Evolutionary conservation across 2,797 vertebrate species (phyloP), one percentile per base, ranked within the genome.

Genomic region (Neopelma chrysocephalum): DNA sequence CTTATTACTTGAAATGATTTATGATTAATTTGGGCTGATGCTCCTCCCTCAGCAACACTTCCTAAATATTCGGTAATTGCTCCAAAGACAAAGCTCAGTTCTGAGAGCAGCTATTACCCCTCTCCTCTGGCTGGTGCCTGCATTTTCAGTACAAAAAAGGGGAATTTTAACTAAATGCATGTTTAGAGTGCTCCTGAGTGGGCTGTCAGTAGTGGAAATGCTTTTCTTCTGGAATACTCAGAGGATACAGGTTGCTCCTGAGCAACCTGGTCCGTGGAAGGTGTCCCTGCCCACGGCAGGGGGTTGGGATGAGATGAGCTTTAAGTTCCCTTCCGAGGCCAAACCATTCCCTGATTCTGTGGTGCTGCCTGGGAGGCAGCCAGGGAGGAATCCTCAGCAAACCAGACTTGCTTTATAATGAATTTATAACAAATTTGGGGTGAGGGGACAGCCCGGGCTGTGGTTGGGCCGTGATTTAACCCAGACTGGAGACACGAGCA

Each of bases 31-130:
- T 54, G 15, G 66, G 66, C 40, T 26, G 58, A 31, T 58, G 65
- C 6, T 76, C 48, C 29, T 88, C 60, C 69, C 68, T 19, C 66
- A 51, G 75, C 38, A 42, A 5, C 57, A 10, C 27, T 62, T 66
- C 9, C 56, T 40, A 50, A 45, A 36, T 48, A 7, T 69, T 23
- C 17, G 9, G 3, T 31, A 23, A 57, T 1, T 2, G 4, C 25
- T 48, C 40, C 0, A 0, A n/a, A 45, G 26, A 40, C 23, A 43
- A 62, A n/a, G 15, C 43, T 36, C 0, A 0, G 36, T 9, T 62
- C 38, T 3, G 8, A 6, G 19, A 21, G 22, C 11, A 8, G 17
- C 62, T 6, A 12, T 15, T 10, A 26, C 11, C 15, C 32, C 23
- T 4, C 43, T n/a, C 42, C 40, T 53, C 48, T 1, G 18, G 10